Percentiles rank a stretch among this genome's conserved stretches.
These are phyloP conservation scores for Pogonus chalceus DNA, from an alignment of 1,140 invertebrate species.

Conservation along the genomic window DNA sequence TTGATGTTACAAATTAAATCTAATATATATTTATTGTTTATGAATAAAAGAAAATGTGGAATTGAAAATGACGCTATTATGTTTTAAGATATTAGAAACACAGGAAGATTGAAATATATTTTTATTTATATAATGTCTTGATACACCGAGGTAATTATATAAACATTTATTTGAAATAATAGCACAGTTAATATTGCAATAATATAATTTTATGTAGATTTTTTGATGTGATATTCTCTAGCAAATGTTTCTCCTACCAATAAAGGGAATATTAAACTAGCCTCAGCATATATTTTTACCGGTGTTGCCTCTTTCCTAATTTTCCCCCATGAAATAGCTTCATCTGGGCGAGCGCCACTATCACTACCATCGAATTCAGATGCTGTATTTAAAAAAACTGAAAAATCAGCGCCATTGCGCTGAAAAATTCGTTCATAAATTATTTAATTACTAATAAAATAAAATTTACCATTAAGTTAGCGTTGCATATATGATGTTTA, in stretches of 20 bases:
- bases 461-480: constrained; percentile 77
- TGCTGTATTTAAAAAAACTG: constrained; percentile 95
- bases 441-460: constrained; percentile 15
- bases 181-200: too few relatives aligned
- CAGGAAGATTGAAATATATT: too few relatives aligned
- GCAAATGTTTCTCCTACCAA: constrained; percentile 96
- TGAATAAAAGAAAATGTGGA: too few relatives aligned
- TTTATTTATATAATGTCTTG: too few relatives aligned
- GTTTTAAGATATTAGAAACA: too few relatives aligned
- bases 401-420: constrained; percentile 96
- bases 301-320: constrained; percentile 79
- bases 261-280: constrained; percentile 89
- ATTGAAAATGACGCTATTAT: too few relatives aligned
- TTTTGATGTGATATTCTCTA: constrained; percentile 33
- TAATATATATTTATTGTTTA: too few relatives aligned
- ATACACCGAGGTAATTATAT: too few relatives aligned
- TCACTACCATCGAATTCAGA: constrained; percentile 98
- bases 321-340: constrained; percentile 98
- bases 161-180: too few relatives aligned
- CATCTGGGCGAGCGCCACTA: constrained; percentile 93
- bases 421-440: constrained; percentile 32
- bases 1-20: too few relatives aligned
- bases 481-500: constrained; percentile 99
- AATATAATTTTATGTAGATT: neutral
- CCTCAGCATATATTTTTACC: constrained; percentile 95